phyloP scores from a whole-genome alignment of 1,140 invertebrate genomes.

The Solenopsis invicta region DNA sequence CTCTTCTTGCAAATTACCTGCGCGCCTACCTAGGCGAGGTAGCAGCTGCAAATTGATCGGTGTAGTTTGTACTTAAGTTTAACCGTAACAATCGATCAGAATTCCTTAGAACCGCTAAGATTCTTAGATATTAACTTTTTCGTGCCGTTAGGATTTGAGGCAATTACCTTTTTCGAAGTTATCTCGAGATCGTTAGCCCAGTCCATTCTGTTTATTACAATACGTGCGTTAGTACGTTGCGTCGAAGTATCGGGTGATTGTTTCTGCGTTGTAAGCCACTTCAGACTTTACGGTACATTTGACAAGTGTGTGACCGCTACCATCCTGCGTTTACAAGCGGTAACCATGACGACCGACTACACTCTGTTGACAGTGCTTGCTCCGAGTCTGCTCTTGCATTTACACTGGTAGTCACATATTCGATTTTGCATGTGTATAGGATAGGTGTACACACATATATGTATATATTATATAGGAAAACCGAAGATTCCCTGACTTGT shows the following conservation, averaged over 20 bases:
- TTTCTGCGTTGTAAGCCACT: background rate
- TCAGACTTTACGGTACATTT: constrained; percentile 2
- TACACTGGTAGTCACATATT: background rate
- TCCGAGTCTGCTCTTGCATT: no score
- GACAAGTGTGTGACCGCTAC: background rate
- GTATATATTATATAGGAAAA: background rate
- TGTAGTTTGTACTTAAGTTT: background rate
- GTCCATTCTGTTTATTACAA: constrained; percentile 82
- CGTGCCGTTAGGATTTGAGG: background rate
- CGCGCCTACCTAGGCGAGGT: constrained; percentile 83
- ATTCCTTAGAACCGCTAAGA: background rate
- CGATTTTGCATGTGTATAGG: background rate
- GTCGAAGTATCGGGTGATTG: background rate
- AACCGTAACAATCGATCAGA: background rate
- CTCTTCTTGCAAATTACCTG: constrained; percentile 77
- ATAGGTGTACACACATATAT: background rate
- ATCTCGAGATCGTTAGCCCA: constrained; percentile 87
- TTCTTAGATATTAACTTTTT: background rate
- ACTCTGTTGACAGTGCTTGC: background rate
- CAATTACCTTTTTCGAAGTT: constrained; percentile 85
- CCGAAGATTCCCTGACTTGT: background rate
- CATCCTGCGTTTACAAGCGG: constrained; percentile 77
- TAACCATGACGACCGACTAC: constrained; percentile 81
- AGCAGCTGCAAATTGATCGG: constrained; percentile 78
- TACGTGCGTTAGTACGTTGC: background rate